These are phyloP conservation scores for Gymnorhina tibicen DNA, from an alignment of 2,113 vertebrate species.

Conservation along the genomic window DNA sequence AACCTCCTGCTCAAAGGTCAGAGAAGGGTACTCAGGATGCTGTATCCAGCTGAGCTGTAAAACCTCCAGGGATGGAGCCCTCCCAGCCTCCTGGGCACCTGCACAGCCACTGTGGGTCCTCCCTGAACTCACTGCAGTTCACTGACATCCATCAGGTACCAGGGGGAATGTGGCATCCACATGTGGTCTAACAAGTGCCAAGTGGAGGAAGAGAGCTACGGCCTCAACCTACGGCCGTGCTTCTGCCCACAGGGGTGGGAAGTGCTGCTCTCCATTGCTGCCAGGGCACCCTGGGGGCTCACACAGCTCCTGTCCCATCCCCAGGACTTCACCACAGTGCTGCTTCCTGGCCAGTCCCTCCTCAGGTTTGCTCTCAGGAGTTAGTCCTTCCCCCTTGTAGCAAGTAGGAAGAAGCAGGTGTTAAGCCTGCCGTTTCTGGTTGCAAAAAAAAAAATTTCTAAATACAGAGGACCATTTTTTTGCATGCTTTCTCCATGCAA, in stretches of 20 bases:
- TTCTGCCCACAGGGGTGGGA: background rate
- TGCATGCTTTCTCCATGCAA: background rate
- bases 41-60: background rate
- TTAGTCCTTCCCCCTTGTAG: background rate
- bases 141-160: background rate
- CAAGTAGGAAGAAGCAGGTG: background rate
- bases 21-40: background rate
- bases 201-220: background rate
- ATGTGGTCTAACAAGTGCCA: rapidly evolving
- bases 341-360: background rate
- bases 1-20: background rate
- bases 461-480: background rate
- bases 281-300: background rate
- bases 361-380: background rate
- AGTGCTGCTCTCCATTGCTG: background rate
- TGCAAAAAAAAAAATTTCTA: background rate
- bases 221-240: rapidly evolving
- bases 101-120: background rate
- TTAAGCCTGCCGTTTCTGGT: background rate
- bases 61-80: background rate
- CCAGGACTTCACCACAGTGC: rapidly evolving
- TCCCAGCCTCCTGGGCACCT: background rate
- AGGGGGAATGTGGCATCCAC: rapidly evolving
- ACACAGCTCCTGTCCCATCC: background rate
- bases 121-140: background rate